Evolutionary conservation across 2,113 vertebrate species (phyloP).

Genomic region (Clupea harengus): DNA sequence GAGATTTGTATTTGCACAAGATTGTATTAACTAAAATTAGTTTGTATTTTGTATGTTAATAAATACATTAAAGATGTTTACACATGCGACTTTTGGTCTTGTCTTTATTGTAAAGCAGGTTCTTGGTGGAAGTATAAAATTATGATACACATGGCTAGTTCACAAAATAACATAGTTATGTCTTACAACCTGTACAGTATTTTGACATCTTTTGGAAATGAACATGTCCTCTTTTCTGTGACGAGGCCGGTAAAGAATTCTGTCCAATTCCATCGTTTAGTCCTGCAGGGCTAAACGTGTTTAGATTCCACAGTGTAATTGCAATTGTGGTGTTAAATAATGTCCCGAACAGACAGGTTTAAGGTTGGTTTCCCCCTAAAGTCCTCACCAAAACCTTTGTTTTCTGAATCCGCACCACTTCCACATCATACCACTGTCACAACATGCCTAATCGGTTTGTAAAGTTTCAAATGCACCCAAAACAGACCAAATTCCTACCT

Average conservation of each 20-base stretch:
- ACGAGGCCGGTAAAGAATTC: not conserved
- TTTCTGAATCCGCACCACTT: not conserved
- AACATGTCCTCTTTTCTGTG: not conserved
- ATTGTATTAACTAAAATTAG: constrained; percentile 1
- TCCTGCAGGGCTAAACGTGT: not conserved
- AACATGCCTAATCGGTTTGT: too few relatives aligned
- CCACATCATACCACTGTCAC: too few relatives aligned
- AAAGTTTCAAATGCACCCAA: too few relatives aligned
- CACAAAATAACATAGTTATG: not conserved
- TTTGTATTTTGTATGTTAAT: constrained; percentile 14
- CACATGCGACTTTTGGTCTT: not conserved
- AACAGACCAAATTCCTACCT: not conserved
- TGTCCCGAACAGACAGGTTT: not conserved
- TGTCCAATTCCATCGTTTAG: not conserved
- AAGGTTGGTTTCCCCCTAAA: not conserved
- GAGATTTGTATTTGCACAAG: constrained; percentile 8
- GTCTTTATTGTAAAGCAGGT: constrained; percentile 8
- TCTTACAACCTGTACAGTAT: constrained; percentile 5
- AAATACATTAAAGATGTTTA: constrained; percentile 11
- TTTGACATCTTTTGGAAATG: not conserved
- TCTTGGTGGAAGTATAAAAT: constrained; percentile 9
- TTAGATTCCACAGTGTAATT: not conserved
- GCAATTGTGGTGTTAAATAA: not conserved
- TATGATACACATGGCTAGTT: constrained; percentile 10
- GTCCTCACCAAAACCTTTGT: not conserved